phyloP scores from a whole-genome alignment of 2,113 vertebrate species.

The Thomomys bottae region DNA sequence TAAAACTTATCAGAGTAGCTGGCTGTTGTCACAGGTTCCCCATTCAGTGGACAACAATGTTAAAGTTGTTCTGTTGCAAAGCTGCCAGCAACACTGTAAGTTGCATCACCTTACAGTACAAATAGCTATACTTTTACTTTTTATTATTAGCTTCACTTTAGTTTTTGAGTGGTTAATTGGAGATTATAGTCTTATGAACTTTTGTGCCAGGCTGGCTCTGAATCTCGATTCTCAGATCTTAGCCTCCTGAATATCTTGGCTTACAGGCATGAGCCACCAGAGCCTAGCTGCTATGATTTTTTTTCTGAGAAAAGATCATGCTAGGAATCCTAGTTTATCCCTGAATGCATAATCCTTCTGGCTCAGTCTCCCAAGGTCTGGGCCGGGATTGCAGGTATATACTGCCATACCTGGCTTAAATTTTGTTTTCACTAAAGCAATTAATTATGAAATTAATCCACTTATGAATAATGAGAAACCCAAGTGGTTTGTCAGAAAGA shows the following conservation, averaged over 20 bases:
- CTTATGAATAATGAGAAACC: not conserved
- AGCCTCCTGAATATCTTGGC: no score
- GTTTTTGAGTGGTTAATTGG: no score
- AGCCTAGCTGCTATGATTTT: not conserved
- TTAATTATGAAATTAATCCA: not conserved
- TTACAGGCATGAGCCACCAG: no score
- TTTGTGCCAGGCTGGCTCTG: no score
- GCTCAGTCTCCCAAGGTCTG: not conserved
- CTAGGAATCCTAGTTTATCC: not conserved
- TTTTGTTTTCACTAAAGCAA: not conserved
- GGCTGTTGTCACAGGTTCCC: not conserved
- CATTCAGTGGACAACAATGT: not conserved
- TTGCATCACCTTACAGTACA: not conserved
- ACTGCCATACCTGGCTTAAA: no score
- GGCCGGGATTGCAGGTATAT: not conserved
- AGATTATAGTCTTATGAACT: no score
- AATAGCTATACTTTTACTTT: no score
- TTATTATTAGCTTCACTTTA: no score
- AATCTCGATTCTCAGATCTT: no score
- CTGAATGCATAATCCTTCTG: not conserved
- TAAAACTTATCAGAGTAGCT: not conserved
- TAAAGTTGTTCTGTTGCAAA: not conserved
- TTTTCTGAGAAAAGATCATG: not conserved
- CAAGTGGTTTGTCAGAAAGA: not conserved
- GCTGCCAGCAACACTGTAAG: not conserved